These are phyloP conservation scores for Augiades crinisus DNA, from an alignment of 2,888 invertebrate genomes.

Conservation along the genomic window DNA sequence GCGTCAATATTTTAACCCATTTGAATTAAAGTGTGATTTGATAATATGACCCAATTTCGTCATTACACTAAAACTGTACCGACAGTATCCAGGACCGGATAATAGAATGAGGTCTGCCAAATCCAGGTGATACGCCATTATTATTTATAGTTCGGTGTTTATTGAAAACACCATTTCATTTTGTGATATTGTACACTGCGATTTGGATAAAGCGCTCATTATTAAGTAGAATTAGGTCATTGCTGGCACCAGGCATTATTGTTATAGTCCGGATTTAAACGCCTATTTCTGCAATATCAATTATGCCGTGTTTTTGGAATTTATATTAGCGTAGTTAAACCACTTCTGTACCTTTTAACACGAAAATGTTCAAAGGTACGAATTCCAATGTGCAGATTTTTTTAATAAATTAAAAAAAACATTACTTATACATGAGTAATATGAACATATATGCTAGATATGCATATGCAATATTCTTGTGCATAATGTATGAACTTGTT, in stretches of 20 bases:
- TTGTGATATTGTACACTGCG: not conserved
- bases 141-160: not conserved
- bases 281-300: not conserved
- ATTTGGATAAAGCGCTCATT: constrained; percentile 1
- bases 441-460: too few relatives aligned
- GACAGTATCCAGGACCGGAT: not conserved
- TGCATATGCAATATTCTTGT: too few relatives aligned
- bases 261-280: not conserved
- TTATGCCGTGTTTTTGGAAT: not conserved
- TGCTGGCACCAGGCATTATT: not conserved
- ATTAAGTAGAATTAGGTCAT: not conserved
- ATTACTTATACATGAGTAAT: too few relatives aligned
- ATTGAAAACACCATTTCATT: constrained; percentile 5
- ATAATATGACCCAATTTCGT: too few relatives aligned
- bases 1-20: too few relatives aligned
- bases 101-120: not conserved
- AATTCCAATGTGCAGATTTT: too few relatives aligned
- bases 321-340: too few relatives aligned
- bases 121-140: not conserved
- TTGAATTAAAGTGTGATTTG: too few relatives aligned
- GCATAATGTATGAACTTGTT: too few relatives aligned
- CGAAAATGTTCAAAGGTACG: too few relatives aligned
- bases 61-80: not conserved
- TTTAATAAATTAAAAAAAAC: too few relatives aligned
- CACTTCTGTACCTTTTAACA: too few relatives aligned